A percentile compares a stretch with the other conserved stretches of the same genome.
phyloP scores from a whole-genome alignment of 1,140 invertebrate species.

The Drosophila bocqueti region DNA sequence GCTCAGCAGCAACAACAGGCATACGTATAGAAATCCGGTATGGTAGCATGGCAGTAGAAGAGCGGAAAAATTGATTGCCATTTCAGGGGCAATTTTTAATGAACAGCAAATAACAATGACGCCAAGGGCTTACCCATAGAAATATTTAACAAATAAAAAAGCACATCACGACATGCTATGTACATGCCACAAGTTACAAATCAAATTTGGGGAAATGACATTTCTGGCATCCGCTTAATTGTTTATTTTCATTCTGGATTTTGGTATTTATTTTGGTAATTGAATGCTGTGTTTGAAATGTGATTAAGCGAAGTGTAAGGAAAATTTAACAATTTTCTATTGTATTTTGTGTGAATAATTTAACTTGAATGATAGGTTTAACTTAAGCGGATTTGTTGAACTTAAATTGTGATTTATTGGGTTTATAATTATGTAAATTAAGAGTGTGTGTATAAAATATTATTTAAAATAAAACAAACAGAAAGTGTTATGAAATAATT shows the following conservation, averaged over 20 bases:
- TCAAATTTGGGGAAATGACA: conserved; percentile 27
- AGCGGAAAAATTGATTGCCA: conserved; percentile 66
- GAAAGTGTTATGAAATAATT: no score
- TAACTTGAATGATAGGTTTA: not conserved
- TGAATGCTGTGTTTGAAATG: conserved; percentile 1
- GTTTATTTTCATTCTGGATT: conserved; percentile 35
- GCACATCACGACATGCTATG: conserved; percentile 6
- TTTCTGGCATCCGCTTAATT: conserved; percentile 48
- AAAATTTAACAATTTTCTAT: not conserved
- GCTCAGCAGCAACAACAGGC: conserved; percentile 18
- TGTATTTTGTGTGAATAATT: not conserved
- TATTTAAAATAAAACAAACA: no score
- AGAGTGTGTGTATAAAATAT: no score
- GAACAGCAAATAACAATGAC: conserved; percentile 69
- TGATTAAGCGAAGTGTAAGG: conserved; percentile 1
- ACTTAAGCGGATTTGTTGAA: not conserved
- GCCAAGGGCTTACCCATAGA: conserved; percentile 42
- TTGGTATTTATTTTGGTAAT: conserved; percentile 4
- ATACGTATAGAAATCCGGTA: conserved; percentile 15
- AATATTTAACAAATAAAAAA: conserved; percentile 34
- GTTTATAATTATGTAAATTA: not conserved
- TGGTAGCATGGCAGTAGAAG: conserved; percentile 1
- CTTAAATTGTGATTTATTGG: not conserved
- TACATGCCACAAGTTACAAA: conserved; percentile 20
- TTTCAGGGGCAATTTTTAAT: conserved; percentile 80